Base-by-base conservation (phyloP, 2,888 invertebrate species). In the Leptopilina myrica region DNA sequence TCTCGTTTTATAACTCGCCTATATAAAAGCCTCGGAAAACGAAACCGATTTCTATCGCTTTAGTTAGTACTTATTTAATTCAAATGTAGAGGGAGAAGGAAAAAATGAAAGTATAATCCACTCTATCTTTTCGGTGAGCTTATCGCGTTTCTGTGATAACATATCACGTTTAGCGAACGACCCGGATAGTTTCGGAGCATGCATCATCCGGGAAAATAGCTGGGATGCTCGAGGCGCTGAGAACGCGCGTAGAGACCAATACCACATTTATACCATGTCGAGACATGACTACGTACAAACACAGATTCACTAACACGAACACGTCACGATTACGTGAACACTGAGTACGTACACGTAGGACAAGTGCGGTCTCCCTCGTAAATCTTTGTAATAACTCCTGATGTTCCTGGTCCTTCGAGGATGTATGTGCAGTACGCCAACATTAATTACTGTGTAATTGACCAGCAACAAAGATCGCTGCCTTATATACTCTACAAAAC, bases 361-460 rank as follows among this genome's bases (percentile, higher is more conserved):
- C 80, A 79, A 82, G 78, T 80, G 33, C 33, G 33, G 33, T 33
- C 33, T 33, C 33, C 33, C 33, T 33, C 87, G 85, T 87, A 87
- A 86, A 87, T 87, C 86, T 88, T 89, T 87, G 88, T 86, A 89
- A 89, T 89, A 87, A 88, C 87, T 88, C 86, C 80, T 81, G 77
- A 77, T 83, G 82, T 82, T 82, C 84, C 76, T 77, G 80, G 46
- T 65, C 84, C 83, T 85, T 85, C 83, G 81, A 81, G 82, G 84
- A 79, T 77, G 80, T 81, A 69, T 79, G 82, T 81, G 84, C 83
- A 83, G 84, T 84, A 84, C 83, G 86, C 80, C 86, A 84, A 86
- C 86, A 88, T 88, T 88, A 88, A 88, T 88, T 88, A 88, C 86
- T 80, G 85, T 84, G 87, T 88, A 88, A 88, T 86, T 87, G 85